Evolutionary conservation across 1,140 invertebrate genomes (phyloP), one percentile per base, ranked within the genome.

Genomic region (Drosophila burlai): DNA sequence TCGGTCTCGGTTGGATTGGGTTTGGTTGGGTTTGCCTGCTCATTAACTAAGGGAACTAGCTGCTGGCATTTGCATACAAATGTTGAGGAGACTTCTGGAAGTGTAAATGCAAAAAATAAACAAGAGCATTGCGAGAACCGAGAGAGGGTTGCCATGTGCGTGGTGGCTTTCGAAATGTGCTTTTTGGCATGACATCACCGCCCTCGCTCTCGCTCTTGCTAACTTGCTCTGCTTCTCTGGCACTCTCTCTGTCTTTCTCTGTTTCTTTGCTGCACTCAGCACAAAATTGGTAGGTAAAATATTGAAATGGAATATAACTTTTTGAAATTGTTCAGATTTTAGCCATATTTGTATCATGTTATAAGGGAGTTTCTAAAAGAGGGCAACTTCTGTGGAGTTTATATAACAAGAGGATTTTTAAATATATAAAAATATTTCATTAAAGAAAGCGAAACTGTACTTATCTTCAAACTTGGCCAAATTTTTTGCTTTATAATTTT

Each of bases 31-130:
- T 60, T 59, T 66, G 15, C 26, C 24, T 45, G 72, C 31, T 49
- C 40, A 72, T 72, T 73, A 71, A 42, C 54, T 26, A 11, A 8
- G 29, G 8, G 66, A 59, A 50, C 24, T 43, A 21, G 31, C 13
- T 15, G 15, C 16, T 29, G 42, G 31, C 73, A 78, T 60, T 72
- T 59, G 59, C 76, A 79, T 79, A 65, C 45, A 77, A 59, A 49
- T 64, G 16, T n/a, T 7, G 21, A 65, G 62, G 73, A 79, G 65
- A 59, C 52, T 89, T 83, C 81, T 89, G 74, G 69, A 87, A 82
- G 76, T 75, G 80, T 63, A 83, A 87, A 87, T 77, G 55, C 57
- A 89, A 78, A 81, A 84, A 89, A 87, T 87, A 87, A 87, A 89
- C 84, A 87, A 89, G 60, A 78, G 24, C 50, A 38, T 18, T 9